Evolutionary conservation across 1,140 invertebrate genomes (phyloP).

Genomic region (Zaprionus lachaisei): DNA sequence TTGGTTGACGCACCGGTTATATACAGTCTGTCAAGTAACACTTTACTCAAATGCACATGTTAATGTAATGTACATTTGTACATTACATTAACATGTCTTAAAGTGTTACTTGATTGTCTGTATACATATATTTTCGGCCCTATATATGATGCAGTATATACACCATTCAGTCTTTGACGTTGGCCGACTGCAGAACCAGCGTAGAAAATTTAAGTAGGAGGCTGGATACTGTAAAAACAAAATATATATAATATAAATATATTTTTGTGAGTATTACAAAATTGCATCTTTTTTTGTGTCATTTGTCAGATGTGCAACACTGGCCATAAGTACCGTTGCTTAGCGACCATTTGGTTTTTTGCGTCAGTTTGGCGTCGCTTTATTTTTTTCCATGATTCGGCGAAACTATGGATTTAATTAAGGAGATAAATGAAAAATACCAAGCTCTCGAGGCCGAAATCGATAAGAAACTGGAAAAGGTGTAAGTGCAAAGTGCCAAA

Average conservation of each 20-base stretch:
- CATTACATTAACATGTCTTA: no score
- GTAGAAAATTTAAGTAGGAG: conserved; percentile 51
- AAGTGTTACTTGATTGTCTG: no score
- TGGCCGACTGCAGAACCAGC: background rate
- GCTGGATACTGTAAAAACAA: conserved; percentile 46
- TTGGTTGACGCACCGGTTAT: background rate
- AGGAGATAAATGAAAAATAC: conserved; percentile 82
- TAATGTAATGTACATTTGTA: no score
- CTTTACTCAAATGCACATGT: no score
- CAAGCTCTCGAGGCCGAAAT: conserved; percentile 74
- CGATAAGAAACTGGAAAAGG: conserved; percentile 74
- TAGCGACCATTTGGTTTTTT: conserved; percentile 49
- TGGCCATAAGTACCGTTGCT: conserved; percentile 41
- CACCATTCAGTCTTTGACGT: background rate
- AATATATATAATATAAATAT: conserved; percentile 20
- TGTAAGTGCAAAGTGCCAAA: conserved; percentile 53
- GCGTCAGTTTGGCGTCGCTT: conserved; percentile 16
- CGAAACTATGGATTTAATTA: conserved; percentile 74
- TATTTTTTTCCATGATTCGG: conserved; percentile 9
- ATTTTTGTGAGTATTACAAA: conserved; percentile 42
- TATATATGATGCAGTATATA: conserved; percentile 2
- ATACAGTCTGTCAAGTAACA: background rate
- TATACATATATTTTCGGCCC: background rate
- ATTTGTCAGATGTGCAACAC: conserved; percentile 1
- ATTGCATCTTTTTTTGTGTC: background rate